These are phyloP conservation scores for Aphelocoma californica DNA, from an alignment of 2,797 vertebrate species.

Conservation along the genomic window DNA sequence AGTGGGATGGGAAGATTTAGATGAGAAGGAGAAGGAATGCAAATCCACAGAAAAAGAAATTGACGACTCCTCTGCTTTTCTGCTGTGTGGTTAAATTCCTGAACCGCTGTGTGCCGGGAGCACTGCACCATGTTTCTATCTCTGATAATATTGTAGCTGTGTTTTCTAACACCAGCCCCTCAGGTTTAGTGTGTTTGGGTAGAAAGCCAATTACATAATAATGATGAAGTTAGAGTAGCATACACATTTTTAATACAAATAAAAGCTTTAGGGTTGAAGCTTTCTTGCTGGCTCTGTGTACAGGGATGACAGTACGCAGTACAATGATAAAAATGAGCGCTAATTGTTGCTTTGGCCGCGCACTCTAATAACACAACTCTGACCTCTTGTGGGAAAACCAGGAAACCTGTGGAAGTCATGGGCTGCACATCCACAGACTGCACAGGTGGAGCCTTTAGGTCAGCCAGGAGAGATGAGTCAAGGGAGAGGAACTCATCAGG, in stretches of 20 bases:
- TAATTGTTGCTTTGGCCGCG: background rate
- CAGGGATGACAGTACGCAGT: background rate
- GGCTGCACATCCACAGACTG: background rate
- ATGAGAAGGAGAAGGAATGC: background rate
- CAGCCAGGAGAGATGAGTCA: background rate
- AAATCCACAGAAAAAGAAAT: background rate
- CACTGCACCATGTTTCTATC: background rate
- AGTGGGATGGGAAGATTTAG: background rate
- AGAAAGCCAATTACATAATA: background rate
- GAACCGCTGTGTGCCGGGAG: rapidly evolving
- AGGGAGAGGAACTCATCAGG: background rate
- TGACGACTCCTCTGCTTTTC: background rate
- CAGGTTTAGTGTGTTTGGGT: background rate
- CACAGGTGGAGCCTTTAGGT: background rate
- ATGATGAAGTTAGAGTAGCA: background rate
- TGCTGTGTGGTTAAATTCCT: background rate
- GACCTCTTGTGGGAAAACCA: constrained; percentile 71
- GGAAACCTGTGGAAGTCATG: constrained; percentile 19
- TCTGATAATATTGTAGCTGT: background rate
- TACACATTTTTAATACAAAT: background rate
- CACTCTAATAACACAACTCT: constrained; percentile 67
- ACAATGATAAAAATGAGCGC: background rate
- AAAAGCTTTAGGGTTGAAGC: background rate
- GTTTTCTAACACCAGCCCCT: background rate
- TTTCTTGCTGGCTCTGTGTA: background rate